A percentile compares a stretch with the other conserved stretches of the same genome.
These are phyloP conservation scores for Rhingia rostrata DNA, from an alignment of 2,888 invertebrate species.

Conservation along the genomic window DNA sequence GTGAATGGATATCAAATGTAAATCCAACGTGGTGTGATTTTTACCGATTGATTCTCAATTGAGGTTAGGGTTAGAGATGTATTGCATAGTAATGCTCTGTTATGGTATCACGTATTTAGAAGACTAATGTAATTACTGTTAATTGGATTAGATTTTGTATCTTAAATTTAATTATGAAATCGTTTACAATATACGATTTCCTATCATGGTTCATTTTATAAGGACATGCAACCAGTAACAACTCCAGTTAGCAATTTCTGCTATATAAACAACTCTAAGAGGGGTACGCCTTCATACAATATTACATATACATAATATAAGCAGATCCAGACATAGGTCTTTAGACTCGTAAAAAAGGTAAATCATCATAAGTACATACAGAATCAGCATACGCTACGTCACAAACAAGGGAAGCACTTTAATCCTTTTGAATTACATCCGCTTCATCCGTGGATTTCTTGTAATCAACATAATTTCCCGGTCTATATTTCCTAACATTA, in stretches of 20 bases:
- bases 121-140: slow-evolving; percentile 24
- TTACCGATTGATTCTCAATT: slow-evolving; percentile 5
- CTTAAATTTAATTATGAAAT: background rate
- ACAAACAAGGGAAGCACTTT: slow-evolving; percentile 57
- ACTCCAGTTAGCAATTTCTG: slow-evolving; percentile 34
- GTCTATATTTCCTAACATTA: slow-evolving; percentile 40
- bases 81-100: too few species aligned
- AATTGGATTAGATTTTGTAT: background rate
- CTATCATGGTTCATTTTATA: slow-evolving; percentile 2
- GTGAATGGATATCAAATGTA: background rate
- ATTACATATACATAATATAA: too few species aligned
- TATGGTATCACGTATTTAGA: background rate
- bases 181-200: slow-evolving; percentile 11
- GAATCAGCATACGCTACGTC: slow-evolving; percentile 27
- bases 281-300: too few species aligned
- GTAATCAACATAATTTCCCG: slow-evolving; percentile 59
- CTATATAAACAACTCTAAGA: background rate
- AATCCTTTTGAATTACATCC: slow-evolving; percentile 58
- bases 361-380: slow-evolving; percentile 5
- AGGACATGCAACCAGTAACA: slow-evolving; percentile 5
- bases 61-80: background rate
- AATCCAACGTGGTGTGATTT: slow-evolving; percentile 17
- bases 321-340: slow-evolving; percentile 4
- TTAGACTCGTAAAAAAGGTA: background rate
- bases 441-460: slow-evolving; percentile 46